Evolutionary conservation across 2,888 invertebrate species (phyloP).

Genomic region (Eurois occulta): DNA sequence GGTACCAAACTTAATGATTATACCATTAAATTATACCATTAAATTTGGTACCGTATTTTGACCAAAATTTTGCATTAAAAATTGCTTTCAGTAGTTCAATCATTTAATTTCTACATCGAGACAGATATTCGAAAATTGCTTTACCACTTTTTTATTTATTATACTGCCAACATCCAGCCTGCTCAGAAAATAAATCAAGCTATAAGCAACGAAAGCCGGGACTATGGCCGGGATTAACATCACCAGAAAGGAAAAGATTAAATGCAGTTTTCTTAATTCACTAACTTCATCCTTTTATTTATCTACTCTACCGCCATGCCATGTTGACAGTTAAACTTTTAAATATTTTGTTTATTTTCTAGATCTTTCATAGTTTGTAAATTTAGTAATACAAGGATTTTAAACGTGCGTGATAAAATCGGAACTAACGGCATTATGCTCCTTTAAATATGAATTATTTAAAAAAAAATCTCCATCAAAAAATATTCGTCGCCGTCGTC

Average conservation of each 20-base stretch:
- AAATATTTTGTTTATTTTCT: neutral
- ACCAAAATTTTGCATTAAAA: neutral
- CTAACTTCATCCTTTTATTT: neutral
- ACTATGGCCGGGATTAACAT: neutral
- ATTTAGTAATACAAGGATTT: no score
- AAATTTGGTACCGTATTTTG: no score
- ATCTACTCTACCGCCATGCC: neutral
- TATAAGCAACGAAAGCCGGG: neutral
- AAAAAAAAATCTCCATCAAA: neutral
- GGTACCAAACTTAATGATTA: no score
- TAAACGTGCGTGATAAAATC: no score
- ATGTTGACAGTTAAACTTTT: neutral
- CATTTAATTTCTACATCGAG: neutral
- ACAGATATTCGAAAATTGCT: neutral
- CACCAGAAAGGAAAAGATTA: neutral
- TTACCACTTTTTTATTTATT: neutral
- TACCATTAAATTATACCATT: no score
- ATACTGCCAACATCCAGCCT: neutral
- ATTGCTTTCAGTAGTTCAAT: neutral
- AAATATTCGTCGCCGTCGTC: conserved; percentile 27
- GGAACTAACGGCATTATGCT: no score
- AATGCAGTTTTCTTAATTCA: neutral
- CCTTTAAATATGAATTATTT: no score
- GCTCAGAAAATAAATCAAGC: neutral
- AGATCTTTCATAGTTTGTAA: neutral